Conservation (phyloP, 2,888 invertebrate genomes). For the Plagodis pulveraria region DNA sequence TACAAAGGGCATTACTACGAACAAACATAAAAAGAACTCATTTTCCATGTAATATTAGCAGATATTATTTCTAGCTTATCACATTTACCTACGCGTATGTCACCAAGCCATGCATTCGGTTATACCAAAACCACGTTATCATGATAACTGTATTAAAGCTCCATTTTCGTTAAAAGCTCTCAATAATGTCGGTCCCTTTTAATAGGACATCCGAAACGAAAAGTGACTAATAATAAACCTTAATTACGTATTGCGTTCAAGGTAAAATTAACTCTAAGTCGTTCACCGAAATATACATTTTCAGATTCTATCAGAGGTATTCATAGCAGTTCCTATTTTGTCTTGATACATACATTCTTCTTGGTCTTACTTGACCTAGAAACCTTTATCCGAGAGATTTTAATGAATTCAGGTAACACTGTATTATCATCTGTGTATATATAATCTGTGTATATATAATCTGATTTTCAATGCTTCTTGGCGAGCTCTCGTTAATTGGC, state of each 20-base stretch:
- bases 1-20: no score
- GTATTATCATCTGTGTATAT: no score
- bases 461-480: conserved; percentile 20
- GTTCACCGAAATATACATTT: not conserved
- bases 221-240: conserved; percentile 38
- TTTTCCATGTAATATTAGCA: no score
- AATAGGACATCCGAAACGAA: conserved; percentile 49
- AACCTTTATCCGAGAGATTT: conserved; percentile 51
- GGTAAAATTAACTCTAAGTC: conserved; percentile 4
- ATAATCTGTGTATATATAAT: no score
- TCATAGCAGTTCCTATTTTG: conserved; percentile 2
- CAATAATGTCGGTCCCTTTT: conserved; percentile 54
- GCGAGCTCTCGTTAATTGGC: not conserved
- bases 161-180: conserved; percentile 59
- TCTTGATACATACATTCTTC: conserved; percentile 9
- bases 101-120: conserved; percentile 7
- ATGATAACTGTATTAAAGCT: conserved; percentile 50
- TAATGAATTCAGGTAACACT: conserved; percentile 41
- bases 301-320: not conserved
- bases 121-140: conserved; percentile 34
- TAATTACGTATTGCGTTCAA: conserved; percentile 27
- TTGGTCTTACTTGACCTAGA: conserved; percentile 59
- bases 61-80: no score
- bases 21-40: no score
- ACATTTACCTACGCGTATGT: not conserved